Base-by-base conservation (phyloP, 2,797 vertebrate genomes). In the Dallia pectoralis region DNA sequence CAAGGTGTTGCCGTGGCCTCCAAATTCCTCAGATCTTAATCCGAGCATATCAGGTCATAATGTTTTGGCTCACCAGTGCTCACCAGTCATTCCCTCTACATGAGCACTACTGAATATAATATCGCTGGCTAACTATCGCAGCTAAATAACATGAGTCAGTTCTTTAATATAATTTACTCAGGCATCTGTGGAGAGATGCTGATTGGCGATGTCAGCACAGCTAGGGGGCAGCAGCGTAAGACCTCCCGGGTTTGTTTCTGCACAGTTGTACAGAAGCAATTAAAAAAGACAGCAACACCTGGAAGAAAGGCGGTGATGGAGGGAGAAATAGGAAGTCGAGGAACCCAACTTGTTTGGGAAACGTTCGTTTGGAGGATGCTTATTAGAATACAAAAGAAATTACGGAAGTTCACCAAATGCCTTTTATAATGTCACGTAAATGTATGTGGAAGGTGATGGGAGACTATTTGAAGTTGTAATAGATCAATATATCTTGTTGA, bases 131-230 rank as follows among this genome's bases (percentile, higher is more conserved):
- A n/a, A 71, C 81, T 16, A n/a, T n/a, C 19, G 77, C 79, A 80
- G 77, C 27, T 44, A 11, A 44, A 69, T 19, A 78, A 83, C 79
- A 87, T 83, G 84, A 88, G 86, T 89, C 79, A 84, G 83, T 86
- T 82, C 65, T 85, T 79, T 85, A 85, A 90, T 85, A 85, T 87
- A 88, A 86, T 84, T 71, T 33, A 81, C 80, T 0, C 22, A 69
- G 64, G 83, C 75, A 72, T 83, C 77, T 78, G 82, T 70, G 78
- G 81, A 82, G 86, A 69, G 67, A 69, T 67, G 76, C 77, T 30
- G 77, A 77, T 82, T 79, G 87, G 85, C 85, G 72, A 76, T 87
- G 84, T 88, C 87, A 84, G 89, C 88, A 87, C 86, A 62, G 82
- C 80, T 81, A 73, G 85, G 82, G 88, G 83, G 81, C 74, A 70